A percentile compares a stretch with the other conserved stretches of the same genome.
These are phyloP conservation scores for Lamellibrachia luymesi DNA, from an alignment of 1,140 invertebrate genomes.

Conservation along the genomic window DNA sequence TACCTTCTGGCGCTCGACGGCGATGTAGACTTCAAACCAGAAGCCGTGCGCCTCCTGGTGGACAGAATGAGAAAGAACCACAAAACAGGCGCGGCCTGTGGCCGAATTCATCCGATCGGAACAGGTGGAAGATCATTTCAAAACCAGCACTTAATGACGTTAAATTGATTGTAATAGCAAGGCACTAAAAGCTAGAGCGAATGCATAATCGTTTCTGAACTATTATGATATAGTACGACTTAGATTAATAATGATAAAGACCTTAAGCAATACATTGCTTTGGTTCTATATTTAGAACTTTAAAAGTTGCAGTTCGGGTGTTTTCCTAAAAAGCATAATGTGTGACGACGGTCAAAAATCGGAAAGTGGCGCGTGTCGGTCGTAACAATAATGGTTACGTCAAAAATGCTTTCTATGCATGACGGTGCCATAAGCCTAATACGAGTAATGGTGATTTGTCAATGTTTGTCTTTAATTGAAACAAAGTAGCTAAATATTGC, in stretches of 20 bases:
- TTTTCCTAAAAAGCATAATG: conserved; percentile 59
- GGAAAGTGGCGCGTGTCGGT: too few relatives aligned
- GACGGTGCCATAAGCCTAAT: conserved; percentile 63
- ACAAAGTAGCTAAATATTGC: not conserved
- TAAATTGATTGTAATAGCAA: too few relatives aligned
- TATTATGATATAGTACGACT: too few relatives aligned
- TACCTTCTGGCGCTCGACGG: conserved; percentile 97
- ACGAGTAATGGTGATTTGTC: not conserved
- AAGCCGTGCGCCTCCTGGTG: conserved; percentile 88
- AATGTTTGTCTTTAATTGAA: not conserved
- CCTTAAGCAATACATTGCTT: too few relatives aligned
- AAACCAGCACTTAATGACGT: conserved; percentile 68
- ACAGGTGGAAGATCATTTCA: conserved; percentile 60
- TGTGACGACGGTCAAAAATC: too few relatives aligned
- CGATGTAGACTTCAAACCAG: conserved; percentile 97
- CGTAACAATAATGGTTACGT: too few relatives aligned
- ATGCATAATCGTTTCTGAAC: too few relatives aligned
- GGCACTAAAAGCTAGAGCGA: too few relatives aligned
- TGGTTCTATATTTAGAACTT: too few relatives aligned
- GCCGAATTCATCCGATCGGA: conserved; percentile 67
- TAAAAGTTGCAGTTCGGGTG: conserved; percentile 88
- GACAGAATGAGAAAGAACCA: conserved; percentile 99
- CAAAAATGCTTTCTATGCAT: too few relatives aligned
- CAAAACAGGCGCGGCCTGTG: conserved; percentile 89
- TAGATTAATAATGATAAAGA: too few relatives aligned